Conservation (phyloP, 1,140 invertebrate genomes). For the Episyrphus balteatus region DNA sequence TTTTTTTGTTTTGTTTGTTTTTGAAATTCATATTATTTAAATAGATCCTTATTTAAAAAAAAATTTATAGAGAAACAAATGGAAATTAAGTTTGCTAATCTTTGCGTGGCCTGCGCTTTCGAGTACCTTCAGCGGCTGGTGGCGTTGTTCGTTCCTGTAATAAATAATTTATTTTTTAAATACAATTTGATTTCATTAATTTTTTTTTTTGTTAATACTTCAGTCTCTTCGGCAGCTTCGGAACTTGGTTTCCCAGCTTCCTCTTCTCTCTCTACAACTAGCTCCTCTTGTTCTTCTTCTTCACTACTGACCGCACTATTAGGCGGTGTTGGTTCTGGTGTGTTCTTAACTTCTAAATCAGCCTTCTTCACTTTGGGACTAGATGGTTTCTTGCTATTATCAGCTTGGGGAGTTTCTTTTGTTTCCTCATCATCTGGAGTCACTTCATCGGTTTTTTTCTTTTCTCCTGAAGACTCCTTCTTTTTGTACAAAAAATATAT, state of each 20-base stretch:
- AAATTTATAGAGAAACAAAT: too few relatives aligned
- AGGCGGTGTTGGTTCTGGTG: background rate
- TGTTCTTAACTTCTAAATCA: constrained; percentile 13
- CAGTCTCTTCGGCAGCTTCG: background rate
- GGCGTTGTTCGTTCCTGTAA: background rate
- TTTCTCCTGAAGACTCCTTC: constrained; percentile 31
- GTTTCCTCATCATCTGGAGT: constrained; percentile 41
- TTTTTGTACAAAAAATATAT: constrained; percentile 3
- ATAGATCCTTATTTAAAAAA: too few relatives aligned
- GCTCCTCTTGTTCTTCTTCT: constrained; percentile 4
- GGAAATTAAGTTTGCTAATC: too few relatives aligned
- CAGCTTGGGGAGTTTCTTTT: constrained; percentile 35
- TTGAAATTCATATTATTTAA: too few relatives aligned
- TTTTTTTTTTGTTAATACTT: background rate
- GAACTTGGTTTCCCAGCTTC: background rate
- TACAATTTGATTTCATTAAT: background rate
- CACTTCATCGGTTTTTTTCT: constrained; percentile 51
- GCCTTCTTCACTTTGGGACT: constrained; percentile 12
- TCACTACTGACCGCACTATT: background rate
- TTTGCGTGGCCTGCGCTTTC: background rate
- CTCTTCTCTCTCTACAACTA: background rate
- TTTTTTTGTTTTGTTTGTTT: too few relatives aligned
- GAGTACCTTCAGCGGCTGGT: background rate
- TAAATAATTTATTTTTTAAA: background rate
- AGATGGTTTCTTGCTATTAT: constrained; percentile 27